These are phyloP conservation scores for human DNA, from an alignment of 2,113 vertebrate genomes.

Conservation along the genomic window GRCh38 chr3:178834501-178835000, in stretches of 20 bases:
- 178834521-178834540: not conserved
- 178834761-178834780: not conserved
- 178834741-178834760: not conserved
- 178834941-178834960: not conserved
- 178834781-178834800: conserved; percentile 3
- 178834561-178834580: not conserved
- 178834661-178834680: not conserved
- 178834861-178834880: not conserved
- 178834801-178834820: not conserved
- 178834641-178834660: not conserved
- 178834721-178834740: not conserved
- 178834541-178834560: not conserved
- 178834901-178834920: not conserved
- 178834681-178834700: not conserved
- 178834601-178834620: not conserved
- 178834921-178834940: not conserved
- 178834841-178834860: not conserved
- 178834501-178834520: not conserved
- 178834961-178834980: not conserved
- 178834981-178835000: not conserved
- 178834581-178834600: not conserved
- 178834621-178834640: not conserved
- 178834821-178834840: not conserved
- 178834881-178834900: not conserved
- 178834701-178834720: not conserved